phyloP scores from a whole-genome alignment of 64 coral and sea anemone genomes.

The Orbicella faveolata region DNA sequence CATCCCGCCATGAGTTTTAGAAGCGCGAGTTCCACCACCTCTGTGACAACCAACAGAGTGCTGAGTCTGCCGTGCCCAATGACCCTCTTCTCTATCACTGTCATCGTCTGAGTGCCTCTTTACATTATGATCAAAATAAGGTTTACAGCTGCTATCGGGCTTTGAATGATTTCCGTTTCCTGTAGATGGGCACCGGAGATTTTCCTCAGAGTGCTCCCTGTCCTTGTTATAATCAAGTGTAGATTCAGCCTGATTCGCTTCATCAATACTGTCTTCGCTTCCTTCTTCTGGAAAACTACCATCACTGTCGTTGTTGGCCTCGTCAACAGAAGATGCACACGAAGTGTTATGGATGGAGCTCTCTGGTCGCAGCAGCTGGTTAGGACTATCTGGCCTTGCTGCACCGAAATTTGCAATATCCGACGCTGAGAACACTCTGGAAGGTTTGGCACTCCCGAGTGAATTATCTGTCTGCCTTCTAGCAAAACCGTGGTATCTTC shows the following conservation, averaged over 20 bases:
- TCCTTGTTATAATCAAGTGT: background rate
- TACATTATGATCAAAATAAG: background rate
- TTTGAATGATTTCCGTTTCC: background rate
- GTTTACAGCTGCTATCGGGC: background rate
- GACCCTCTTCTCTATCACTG: conserved; percentile 6
- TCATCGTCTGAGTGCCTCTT: background rate
- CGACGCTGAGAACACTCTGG: background rate
- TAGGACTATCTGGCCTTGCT: conserved; percentile 28
- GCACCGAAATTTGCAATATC: background rate
- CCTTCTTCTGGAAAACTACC: conserved; percentile 6
- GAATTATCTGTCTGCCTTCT: background rate
- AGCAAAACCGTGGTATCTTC: conserved; percentile 13
- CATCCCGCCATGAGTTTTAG: too few species aligned
- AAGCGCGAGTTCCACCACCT: background rate
- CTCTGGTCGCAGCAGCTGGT: conserved; percentile 47
- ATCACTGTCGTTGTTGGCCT: conserved; percentile 16
- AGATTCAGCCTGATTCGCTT: background rate
- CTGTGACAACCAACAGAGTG: background rate
- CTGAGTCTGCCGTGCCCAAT: background rate
- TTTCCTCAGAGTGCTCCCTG: background rate
- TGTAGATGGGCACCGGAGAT: background rate
- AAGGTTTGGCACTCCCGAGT: background rate
- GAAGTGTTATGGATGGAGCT: conserved; percentile 70
- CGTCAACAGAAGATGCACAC: conserved; percentile 39
- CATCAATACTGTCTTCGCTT: conserved; percentile 6